Evolutionary conservation across 2,888 invertebrate genomes (phyloP).

Genomic region (Drosophila demipolita): DNA sequence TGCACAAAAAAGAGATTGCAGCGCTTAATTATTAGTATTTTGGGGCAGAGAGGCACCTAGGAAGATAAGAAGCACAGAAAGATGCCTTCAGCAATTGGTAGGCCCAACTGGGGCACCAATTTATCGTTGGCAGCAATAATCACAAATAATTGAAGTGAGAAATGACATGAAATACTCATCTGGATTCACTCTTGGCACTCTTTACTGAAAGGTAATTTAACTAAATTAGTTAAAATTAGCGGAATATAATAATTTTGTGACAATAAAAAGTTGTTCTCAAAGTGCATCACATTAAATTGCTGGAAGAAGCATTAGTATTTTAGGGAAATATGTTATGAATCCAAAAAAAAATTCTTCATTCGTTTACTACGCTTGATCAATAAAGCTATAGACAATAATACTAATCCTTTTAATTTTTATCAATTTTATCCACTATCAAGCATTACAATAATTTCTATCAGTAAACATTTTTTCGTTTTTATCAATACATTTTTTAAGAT

Average conservation of each 20-base stretch:
- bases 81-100: neutral
- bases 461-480: no score
- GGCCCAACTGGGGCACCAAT: neutral
- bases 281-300: neutral
- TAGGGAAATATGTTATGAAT: neutral
- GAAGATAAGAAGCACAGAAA: neutral
- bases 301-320: neutral
- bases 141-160: neutral
- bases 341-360: neutral
- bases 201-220: neutral
- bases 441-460: no score
- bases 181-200: neutral
- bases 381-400: no score
- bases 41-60: neutral
- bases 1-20: neutral
- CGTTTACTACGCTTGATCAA: no score
- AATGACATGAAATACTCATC: accelerated
- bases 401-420: no score
- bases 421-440: no score
- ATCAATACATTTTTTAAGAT: neutral
- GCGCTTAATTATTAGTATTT: neutral
- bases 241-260: neutral
- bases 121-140: neutral
- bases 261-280: neutral
- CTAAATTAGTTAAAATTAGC: neutral